These are phyloP conservation scores for Synergus gifuensis DNA, from an alignment of 2,888 invertebrate genomes.

Conservation along the genomic window DNA sequence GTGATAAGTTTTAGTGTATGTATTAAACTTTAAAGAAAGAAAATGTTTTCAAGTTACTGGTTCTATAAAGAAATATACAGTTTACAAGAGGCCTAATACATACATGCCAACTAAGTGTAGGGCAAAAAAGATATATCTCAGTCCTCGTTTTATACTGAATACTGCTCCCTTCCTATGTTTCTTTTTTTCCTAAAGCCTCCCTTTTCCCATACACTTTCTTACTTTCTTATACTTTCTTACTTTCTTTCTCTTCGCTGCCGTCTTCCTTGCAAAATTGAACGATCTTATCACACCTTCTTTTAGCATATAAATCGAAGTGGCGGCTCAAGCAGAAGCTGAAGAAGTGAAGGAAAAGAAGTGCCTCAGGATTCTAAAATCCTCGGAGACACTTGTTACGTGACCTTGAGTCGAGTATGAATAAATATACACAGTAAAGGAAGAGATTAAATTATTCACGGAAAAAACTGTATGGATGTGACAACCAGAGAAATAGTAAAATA, in stretches of 20 bases:
- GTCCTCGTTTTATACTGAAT: too few relatives aligned
- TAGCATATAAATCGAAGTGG: constrained; percentile 54
- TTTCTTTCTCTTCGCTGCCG: constrained; percentile 30
- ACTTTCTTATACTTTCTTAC: background rate
- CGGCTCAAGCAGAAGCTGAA: constrained; percentile 33
- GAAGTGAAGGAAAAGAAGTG: constrained; percentile 25
- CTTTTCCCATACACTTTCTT: background rate
- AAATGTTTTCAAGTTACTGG: too few relatives aligned
- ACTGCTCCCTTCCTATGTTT: background rate
- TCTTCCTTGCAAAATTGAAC: constrained; percentile 50
- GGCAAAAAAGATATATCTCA: too few relatives aligned
- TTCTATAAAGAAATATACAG: too few relatives aligned
- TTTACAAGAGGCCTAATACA: too few relatives aligned
- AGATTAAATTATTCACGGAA: too few relatives aligned
- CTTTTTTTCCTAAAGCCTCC: background rate
- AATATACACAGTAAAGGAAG: background rate
- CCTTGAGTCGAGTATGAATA: constrained; percentile 1
- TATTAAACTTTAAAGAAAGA: too few relatives aligned
- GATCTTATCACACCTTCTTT: constrained; percentile 50
- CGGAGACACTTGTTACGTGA: constrained; percentile 31
- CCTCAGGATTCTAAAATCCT: background rate
- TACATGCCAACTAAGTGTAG: too few relatives aligned
- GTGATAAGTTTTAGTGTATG: too few relatives aligned
- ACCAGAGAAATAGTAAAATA: too few relatives aligned
- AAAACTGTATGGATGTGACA: too few relatives aligned